Conservation (phyloP, 2,888 invertebrate species). For the Trichogramma evanescens region DNA sequence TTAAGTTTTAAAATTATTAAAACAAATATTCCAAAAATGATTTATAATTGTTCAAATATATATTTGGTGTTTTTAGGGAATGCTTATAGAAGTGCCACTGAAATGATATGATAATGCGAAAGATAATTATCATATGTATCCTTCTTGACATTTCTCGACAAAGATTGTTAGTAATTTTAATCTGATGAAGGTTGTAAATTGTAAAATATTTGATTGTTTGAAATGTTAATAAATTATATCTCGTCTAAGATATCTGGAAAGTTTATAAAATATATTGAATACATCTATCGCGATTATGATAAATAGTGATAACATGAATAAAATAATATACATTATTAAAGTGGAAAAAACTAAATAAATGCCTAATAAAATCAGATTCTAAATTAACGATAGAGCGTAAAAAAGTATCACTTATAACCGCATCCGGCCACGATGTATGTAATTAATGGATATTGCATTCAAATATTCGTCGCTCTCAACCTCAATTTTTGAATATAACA, state of each 20-base stretch:
- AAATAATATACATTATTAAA: conserved; percentile 7
- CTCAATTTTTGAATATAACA: too few relatives aligned
- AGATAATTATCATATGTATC: background rate
- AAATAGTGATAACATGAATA: background rate
- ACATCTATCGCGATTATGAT: background rate
- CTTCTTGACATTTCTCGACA: background rate
- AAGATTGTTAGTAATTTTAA: background rate
- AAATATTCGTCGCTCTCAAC: background rate
- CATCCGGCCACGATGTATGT: background rate
- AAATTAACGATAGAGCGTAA: conserved; percentile 15
- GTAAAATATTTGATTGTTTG: background rate
- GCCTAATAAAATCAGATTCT: conserved; percentile 16
- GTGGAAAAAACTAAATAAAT: conserved; percentile 18
- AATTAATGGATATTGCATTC: background rate
- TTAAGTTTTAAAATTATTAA: conserved; percentile 13
- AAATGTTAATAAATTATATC: background rate
- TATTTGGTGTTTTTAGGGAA: too few relatives aligned
- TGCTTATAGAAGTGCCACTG: too few relatives aligned
- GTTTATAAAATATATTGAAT: background rate
- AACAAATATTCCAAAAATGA: background rate
- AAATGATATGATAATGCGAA: too few relatives aligned
- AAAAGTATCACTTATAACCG: conserved; percentile 4
- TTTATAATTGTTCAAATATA: conserved; percentile 7
- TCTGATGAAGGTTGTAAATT: background rate
- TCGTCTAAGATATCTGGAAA: background rate